These are phyloP conservation scores for Pocillopora damicornis DNA, from an alignment of 64 coral and sea anemone genomes.

Conservation along the genomic window DNA sequence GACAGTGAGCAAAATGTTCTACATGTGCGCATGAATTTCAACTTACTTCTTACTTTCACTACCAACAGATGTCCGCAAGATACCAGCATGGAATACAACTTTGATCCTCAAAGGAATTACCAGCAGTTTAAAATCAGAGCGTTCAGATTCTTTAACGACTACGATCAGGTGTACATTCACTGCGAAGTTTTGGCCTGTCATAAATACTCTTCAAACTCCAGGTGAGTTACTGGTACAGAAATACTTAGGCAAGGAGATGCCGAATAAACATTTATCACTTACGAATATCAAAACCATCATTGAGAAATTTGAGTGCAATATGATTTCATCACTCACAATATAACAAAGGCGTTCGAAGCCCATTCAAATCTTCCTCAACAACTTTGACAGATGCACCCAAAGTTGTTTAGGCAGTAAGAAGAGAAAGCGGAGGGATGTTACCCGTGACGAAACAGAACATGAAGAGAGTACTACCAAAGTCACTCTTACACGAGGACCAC, in stretches of 20 bases:
- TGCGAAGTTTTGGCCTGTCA: no score
- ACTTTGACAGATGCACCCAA: not conserved
- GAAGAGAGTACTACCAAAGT: not conserved
- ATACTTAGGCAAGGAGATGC: not conserved
- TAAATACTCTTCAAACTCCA: no score
- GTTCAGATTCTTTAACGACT: no score
- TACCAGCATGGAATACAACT: conserved; percentile 21
- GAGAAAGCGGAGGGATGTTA: conserved; percentile 7
- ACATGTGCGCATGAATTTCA: not conserved
- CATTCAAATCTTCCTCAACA: not conserved
- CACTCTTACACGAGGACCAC: not conserved
- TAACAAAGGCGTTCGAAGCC: not conserved
- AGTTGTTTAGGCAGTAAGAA: not conserved
- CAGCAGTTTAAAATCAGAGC: not conserved
- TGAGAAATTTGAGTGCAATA: no score
- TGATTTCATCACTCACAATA: not conserved
- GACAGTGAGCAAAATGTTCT: not conserved
- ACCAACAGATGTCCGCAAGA: not conserved
- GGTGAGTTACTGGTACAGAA: not conserved
- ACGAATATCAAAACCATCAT: no score
- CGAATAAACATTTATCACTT: not conserved
- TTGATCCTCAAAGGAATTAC: not conserved
- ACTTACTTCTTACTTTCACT: not conserved
- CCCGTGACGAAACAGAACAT: not conserved
- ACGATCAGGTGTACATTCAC: no score